Evolutionary conservation across 2,797 vertebrate genomes (phyloP).

Genomic region (Pipistrellus kuhlii): DNA sequence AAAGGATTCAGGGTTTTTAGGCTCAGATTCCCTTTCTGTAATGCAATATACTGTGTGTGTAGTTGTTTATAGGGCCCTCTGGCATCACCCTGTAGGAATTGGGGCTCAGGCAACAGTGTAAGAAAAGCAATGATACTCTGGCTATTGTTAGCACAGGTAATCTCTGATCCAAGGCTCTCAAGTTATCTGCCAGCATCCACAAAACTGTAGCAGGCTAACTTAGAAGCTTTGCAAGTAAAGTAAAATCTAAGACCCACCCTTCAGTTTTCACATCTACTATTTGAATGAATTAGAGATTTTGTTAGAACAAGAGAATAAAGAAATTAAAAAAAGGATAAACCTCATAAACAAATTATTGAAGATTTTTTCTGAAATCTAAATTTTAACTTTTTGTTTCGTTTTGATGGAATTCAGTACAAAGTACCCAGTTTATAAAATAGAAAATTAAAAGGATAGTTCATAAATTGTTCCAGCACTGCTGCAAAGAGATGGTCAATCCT

Average conservation of each 20-base stretch:
- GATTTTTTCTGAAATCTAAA: not conserved
- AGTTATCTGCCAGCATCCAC: not conserved
- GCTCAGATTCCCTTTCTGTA: not conserved
- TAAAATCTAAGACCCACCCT: not conserved
- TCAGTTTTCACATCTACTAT: not conserved
- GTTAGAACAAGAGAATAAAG: not conserved
- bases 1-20: not conserved
- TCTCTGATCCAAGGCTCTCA: not conserved
- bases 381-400: constrained; percentile 6
- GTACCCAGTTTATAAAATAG: not conserved
- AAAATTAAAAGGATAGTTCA: not conserved
- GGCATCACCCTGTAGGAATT: not conserved
- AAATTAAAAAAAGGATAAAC: not conserved
- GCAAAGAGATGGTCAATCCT: not conserved
- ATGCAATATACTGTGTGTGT: not conserved
- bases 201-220: not conserved
- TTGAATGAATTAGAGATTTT: constrained; percentile 9
- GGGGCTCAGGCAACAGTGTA: not conserved
- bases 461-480: not conserved
- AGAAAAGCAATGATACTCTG: not conserved
- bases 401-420: not conserved
- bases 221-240: not conserved
- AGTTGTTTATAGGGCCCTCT: not conserved
- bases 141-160: not conserved
- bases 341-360: not conserved